Percentiles rank a stretch among this genome's conserved stretches.
These are phyloP conservation scores for Percina caprodes DNA, from an alignment of 2,113 vertebrate species.

Conservation along the genomic window DNA sequence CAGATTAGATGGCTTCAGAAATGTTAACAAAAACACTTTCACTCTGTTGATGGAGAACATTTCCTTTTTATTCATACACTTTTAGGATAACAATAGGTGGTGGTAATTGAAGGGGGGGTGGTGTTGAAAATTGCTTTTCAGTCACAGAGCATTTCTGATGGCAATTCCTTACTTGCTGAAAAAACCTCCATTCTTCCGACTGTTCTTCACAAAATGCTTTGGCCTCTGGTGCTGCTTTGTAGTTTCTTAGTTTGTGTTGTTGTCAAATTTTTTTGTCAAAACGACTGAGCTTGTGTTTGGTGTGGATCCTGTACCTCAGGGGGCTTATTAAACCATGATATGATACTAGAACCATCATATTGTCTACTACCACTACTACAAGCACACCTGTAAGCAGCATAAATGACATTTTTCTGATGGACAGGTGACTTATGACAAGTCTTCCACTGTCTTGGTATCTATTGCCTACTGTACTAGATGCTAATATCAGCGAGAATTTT, in stretches of 20 bases:
- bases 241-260: slow-evolving; percentile 30
- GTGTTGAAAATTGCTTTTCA: slow-evolving; percentile 56
- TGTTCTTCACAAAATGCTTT: slow-evolving; percentile 35
- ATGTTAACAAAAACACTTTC: slow-evolving; percentile 49
- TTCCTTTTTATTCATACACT: slow-evolving; percentile 3
- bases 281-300: slow-evolving; percentile 14
- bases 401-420: neutral
- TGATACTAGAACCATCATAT: neutral
- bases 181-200: slow-evolving; percentile 2
- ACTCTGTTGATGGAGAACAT: slow-evolving; percentile 19
- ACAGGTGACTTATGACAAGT: slow-evolving; percentile 54
- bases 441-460: neutral
- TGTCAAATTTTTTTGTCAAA: slow-evolving; percentile 8
- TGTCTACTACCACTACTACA: neutral
- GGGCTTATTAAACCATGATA: slow-evolving; percentile 3
- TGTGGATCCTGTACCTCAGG: neutral
- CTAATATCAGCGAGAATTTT: neutral
- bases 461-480: neutral
- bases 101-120: slow-evolving; percentile 42
- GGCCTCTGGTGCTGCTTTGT: slow-evolving; percentile 22
- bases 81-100: slow-evolving; percentile 15
- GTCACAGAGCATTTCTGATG: slow-evolving; percentile 37
- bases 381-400: neutral
- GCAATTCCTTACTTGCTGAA: slow-evolving; percentile 38
- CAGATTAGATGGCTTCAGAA: slow-evolving; percentile 26